Evolutionary conservation across 2,797 vertebrate genomes (phyloP).

Genomic region (Macropus fuliginosus): DNA sequence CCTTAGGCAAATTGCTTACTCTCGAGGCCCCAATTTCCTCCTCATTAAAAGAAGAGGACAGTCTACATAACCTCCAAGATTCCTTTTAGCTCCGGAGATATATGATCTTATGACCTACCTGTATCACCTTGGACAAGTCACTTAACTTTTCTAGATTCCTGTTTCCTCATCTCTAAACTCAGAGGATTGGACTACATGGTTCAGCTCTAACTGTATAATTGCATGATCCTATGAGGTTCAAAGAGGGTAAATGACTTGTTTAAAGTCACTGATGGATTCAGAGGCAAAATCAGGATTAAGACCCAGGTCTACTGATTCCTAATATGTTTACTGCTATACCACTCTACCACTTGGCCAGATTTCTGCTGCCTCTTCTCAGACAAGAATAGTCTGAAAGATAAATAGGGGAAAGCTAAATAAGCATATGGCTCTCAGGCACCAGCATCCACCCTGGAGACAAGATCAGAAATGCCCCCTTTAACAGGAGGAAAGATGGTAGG

Average conservation of each 20-base stretch:
- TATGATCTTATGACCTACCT: background rate
- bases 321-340: background rate
- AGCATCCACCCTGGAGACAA: constrained; percentile 3
- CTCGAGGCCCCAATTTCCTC: background rate
- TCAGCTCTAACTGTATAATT: background rate
- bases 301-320: background rate
- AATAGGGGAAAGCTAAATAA: background rate
- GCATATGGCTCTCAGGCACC: background rate
- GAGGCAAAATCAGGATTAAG: background rate
- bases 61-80: background rate
- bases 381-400: background rate
- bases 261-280: background rate
- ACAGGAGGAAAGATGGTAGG: background rate
- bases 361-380: background rate
- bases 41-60: background rate
- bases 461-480: background rate
- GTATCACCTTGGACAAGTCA: constrained; percentile 25
- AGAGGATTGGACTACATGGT: background rate
- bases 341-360: background rate
- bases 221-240: background rate
- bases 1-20: background rate
- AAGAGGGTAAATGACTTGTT: background rate
- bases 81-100: background rate
- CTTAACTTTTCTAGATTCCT: background rate
- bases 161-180: constrained; percentile 19